Conservation (phyloP, 2,797 vertebrate species). For the Sebastolobus altivelis region DNA sequence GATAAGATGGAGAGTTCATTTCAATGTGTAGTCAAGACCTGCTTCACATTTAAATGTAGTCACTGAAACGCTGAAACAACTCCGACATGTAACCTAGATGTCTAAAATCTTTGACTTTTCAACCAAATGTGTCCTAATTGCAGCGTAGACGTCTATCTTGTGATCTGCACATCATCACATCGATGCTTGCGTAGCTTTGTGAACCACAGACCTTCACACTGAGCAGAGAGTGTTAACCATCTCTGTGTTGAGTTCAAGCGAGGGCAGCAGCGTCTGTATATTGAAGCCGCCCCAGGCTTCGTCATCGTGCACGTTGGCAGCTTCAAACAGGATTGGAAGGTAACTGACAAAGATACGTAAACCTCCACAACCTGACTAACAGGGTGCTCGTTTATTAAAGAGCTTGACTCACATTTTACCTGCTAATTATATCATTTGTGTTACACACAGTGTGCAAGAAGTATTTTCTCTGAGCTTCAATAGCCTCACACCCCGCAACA, state of each 20-base stretch:
- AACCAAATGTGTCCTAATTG: not conserved
- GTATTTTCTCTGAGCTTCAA: conserved; percentile 8
- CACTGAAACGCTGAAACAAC: not conserved
- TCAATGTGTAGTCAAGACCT: no score
- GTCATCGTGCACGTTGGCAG: not conserved
- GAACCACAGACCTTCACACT: not conserved
- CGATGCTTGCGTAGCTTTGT: not conserved
- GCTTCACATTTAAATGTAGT: not conserved
- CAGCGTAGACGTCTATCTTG: not conserved
- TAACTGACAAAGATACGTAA: not conserved
- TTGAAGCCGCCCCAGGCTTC: not conserved
- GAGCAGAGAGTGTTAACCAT: conserved; percentile 8
- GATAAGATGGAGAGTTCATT: not conserved
- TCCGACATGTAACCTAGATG: not conserved
- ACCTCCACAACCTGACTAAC: not conserved
- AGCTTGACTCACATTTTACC: conserved; percentile 4
- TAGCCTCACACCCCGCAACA: not conserved
- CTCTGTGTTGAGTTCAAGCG: not conserved
- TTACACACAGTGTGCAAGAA: not conserved
- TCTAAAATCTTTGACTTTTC: not conserved
- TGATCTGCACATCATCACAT: conserved; percentile 14
- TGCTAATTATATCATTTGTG: conserved; percentile 30
- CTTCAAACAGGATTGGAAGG: no score
- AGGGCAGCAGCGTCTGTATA: not conserved
- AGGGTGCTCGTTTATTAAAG: not conserved